These are phyloP conservation scores for Glossosoma conforme DNA, from an alignment of 1,140 invertebrate genomes.

Conservation along the genomic window DNA sequence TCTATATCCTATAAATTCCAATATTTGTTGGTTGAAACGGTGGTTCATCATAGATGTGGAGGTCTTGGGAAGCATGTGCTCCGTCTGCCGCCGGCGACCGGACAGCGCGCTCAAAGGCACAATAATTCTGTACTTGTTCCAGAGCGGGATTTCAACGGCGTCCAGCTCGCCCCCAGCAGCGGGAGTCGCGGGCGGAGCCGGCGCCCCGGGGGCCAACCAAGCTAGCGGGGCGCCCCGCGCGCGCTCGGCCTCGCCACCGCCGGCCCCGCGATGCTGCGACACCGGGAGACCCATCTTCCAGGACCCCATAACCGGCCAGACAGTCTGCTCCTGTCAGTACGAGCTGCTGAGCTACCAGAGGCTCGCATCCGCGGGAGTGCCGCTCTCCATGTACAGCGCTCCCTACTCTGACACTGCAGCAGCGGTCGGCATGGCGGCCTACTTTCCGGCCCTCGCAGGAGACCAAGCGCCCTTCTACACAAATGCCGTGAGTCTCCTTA, in stretches of 20 bases:
- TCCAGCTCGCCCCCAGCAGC: conserved; percentile 53
- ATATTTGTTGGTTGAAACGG: too few species aligned
- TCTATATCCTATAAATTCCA: too few species aligned
- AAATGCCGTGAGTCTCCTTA: conserved; percentile 64
- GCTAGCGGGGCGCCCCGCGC: conserved; percentile 36
- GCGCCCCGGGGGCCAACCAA: conserved; percentile 21
- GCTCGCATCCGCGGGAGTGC: conserved; percentile 61
- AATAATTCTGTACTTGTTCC: conserved; percentile 33
- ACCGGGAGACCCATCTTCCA: conserved; percentile 86
- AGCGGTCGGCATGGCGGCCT: conserved; percentile 72
- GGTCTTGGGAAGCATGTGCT: too few species aligned
- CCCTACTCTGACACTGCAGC: conserved; percentile 68
- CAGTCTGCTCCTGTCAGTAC: conserved; percentile 89
- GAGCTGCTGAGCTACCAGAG: conserved; percentile 76
- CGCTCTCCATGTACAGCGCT: conserved; percentile 71
- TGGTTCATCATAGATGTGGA: too few species aligned
- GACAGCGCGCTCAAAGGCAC: conserved; percentile 18
- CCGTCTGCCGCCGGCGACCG: too few species aligned
- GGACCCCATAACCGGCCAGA: conserved; percentile 87
- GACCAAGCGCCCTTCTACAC: conserved; percentile 80
- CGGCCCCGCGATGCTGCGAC: conserved; percentile 75
- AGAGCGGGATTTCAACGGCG: conserved; percentile 55
- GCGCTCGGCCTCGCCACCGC: conserved; percentile 47
- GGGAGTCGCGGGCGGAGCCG: conserved; percentile 37
- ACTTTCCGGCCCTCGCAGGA: conserved; percentile 72